These are phyloP conservation scores for Chamaea fasciata DNA, from an alignment of 2,113 vertebrate genomes.

Conservation along the genomic window DNA sequence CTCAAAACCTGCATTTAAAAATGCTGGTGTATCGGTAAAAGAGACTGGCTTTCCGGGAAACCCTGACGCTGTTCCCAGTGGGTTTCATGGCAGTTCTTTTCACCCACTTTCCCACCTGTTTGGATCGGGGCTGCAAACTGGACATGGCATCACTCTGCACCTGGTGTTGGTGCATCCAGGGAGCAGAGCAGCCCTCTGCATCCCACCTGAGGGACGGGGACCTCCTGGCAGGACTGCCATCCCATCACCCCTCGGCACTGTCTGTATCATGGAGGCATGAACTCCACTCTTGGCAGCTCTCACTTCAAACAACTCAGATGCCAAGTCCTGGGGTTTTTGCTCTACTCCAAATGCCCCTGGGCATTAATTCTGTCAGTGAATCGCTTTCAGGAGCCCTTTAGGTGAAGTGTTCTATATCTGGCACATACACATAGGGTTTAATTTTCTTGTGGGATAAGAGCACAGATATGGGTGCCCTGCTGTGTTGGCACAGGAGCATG, in stretches of 20 bases:
- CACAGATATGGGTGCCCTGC: background rate
- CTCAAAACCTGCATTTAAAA: background rate
- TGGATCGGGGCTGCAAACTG: background rate
- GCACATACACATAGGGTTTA: background rate
- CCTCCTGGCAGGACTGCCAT: background rate
- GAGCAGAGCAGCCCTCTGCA: background rate
- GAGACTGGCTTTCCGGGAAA: background rate
- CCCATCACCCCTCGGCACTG: background rate
- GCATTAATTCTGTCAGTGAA: background rate
- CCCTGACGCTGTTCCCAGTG: background rate
- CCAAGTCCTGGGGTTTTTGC: background rate
- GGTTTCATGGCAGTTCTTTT: background rate
- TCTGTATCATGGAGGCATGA: accelerated
- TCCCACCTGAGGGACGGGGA: accelerated
- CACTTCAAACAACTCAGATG: accelerated
- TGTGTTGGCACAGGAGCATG: background rate
- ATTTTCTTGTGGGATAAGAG: background rate
- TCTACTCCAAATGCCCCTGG: background rate
- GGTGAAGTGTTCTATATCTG: background rate
- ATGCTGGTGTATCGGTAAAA: background rate
- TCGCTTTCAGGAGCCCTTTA: background rate
- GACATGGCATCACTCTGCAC: accelerated
- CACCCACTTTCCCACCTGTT: accelerated
- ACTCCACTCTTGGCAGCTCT: background rate
- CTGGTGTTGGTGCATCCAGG: background rate